These are phyloP conservation scores for Crotalus helleri DNA, from an alignment of 2,113 vertebrate genomes.

Conservation along the genomic window DNA sequence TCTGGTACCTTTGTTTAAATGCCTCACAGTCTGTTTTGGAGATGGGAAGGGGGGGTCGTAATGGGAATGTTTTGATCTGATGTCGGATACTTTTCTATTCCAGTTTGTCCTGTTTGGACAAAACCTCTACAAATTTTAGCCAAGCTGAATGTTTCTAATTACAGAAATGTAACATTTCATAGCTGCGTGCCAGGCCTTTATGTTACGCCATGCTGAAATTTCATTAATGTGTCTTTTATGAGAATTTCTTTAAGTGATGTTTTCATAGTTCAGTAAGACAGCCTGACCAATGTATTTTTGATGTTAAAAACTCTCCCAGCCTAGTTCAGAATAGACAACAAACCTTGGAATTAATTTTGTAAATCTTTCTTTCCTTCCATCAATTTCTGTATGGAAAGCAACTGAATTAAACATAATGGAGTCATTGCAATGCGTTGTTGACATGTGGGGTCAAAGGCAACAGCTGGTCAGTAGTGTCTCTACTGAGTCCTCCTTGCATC, in stretches of 20 bases:
- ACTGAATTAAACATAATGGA: neutral
- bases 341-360: neutral
- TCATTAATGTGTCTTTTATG: slow-evolving; percentile 33
- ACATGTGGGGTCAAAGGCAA: neutral
- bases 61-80: slow-evolving; percentile 11
- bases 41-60: neutral
- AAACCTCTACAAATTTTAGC: slow-evolving; percentile 45
- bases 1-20: slow-evolving; percentile 46
- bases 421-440: neutral
- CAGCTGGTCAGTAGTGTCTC: neutral
- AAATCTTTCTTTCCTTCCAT: neutral
- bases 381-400: neutral
- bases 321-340: neutral
- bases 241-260: slow-evolving; percentile 23
- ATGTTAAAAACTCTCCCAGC: neutral
- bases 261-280: slow-evolving; percentile 16
- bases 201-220: slow-evolving; percentile 29
- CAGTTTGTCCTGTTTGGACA: slow-evolving; percentile 53
- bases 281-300: slow-evolving; percentile 37
- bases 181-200: slow-evolving; percentile 9
- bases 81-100: slow-evolving; percentile 41
- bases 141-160: slow-evolving; percentile 43
- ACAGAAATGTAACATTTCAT: slow-evolving; percentile 26
- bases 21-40: slow-evolving; percentile 39
- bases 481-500: slow-evolving; percentile 9